A percentile compares a stretch with the other conserved stretches of the same genome.
Evolutionary conservation across 2,888 invertebrate genomes (phyloP).

Genomic region (Congeria kusceri): DNA sequence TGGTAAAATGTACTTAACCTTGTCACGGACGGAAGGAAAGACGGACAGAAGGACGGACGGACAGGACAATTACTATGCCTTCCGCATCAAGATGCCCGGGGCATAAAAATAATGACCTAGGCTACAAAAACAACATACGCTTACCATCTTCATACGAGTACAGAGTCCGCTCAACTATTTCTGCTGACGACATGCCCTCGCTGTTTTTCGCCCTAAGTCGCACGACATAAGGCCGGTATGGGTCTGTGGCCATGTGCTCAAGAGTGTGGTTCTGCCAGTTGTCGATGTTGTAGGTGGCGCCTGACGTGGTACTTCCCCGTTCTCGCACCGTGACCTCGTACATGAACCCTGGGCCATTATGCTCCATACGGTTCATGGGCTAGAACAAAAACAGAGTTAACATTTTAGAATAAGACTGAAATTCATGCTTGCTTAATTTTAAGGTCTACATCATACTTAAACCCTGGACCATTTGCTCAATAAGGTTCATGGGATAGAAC

Average conservation of each 20-base stretch:
- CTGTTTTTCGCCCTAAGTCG: conserved; percentile 96
- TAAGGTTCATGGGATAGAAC: too few species aligned
- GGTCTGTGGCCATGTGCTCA: conserved; percentile 89
- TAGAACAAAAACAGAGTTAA: conserved; percentile 78
- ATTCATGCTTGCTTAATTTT: too few species aligned
- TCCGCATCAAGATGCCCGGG: too few species aligned
- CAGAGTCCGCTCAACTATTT: conserved; percentile 93
- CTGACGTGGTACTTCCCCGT: conserved; percentile 48
- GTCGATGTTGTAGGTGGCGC: conserved; percentile 60
- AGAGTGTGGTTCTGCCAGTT: conserved; percentile 85
- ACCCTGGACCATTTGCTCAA: conserved; percentile 96
- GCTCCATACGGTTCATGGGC: conserved; percentile 98
- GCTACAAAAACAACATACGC: too few species aligned
- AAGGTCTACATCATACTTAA: conserved; percentile 97
- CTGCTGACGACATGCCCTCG: conserved; percentile 93
- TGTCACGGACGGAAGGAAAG: too few species aligned
- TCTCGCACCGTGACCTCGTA: conserved; percentile 90
- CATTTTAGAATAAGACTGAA: not conserved
- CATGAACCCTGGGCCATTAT: conserved; percentile 97
- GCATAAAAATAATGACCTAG: too few species aligned
- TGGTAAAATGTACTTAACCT: too few species aligned
- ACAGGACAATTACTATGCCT: too few species aligned
- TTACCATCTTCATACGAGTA: conserved; percentile 92
- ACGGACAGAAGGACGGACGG: too few species aligned
- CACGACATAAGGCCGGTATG: conserved; percentile 89